These are phyloP conservation scores for Penaeus indicus DNA, from an alignment of 1,140 invertebrate genomes.

Conservation along the genomic window DNA sequence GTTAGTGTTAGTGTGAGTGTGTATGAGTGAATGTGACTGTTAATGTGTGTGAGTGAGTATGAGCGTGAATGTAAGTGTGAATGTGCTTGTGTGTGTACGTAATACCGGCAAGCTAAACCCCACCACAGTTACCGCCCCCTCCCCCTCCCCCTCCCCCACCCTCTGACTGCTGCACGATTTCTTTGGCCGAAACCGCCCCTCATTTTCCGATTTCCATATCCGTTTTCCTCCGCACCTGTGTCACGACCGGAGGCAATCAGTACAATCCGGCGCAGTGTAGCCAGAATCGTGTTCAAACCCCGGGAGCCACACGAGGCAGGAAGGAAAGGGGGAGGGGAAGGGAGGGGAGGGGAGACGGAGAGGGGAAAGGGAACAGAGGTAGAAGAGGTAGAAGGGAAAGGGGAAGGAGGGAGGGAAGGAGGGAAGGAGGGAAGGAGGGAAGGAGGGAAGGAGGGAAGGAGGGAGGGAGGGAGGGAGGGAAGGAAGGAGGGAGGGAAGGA, in stretches of 20 bases:
- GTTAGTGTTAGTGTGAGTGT: too few relatives aligned
- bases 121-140: background rate
- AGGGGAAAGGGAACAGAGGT: background rate
- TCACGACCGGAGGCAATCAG: slow-evolving; percentile 29
- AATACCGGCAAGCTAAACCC: too few relatives aligned
- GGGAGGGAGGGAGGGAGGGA: background rate
- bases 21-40: too few relatives aligned
- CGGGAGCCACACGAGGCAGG: background rate
- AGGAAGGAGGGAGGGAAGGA: background rate
- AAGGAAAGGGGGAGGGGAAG: background rate
- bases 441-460: background rate
- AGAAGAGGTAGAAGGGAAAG: background rate
- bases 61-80: too few relatives aligned
- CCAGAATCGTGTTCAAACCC: background rate
- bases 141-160: too few relatives aligned
- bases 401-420: background rate
- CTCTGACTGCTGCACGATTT: background rate
- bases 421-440: background rate
- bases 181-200: background rate
- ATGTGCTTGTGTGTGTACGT: too few relatives aligned
- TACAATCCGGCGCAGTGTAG: too few relatives aligned
- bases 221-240: background rate
- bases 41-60: too few relatives aligned
- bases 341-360: background rate
- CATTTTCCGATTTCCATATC: slow-evolving; percentile 23